Conservation (phyloP, 2,888 invertebrate genomes). For the Drepana falcataria region DNA sequence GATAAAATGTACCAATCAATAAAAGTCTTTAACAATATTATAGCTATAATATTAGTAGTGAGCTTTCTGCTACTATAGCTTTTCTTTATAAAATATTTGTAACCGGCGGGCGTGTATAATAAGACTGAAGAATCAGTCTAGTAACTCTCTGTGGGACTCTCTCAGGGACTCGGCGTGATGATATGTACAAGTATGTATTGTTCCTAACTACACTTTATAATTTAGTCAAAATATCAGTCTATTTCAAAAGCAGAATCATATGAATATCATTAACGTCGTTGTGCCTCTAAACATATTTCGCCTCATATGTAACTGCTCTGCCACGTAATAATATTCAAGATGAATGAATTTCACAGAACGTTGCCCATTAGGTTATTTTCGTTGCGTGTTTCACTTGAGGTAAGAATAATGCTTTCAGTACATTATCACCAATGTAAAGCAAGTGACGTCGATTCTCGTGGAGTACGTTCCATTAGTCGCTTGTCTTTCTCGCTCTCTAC, state of each 20-base stretch:
- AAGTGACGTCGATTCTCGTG: conserved; percentile 26
- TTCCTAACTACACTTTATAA: too few species aligned
- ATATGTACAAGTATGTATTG: too few species aligned
- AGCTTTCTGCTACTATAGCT: too few species aligned
- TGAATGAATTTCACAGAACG: conserved; percentile 16
- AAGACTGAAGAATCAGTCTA: too few species aligned
- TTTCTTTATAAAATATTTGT: too few species aligned
- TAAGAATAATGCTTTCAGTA: conserved; percentile 12
- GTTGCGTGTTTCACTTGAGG: conserved; percentile 11
- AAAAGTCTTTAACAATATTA: too few species aligned
- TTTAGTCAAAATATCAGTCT: background rate
- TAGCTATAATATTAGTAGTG: too few species aligned
- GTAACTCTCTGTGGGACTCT: too few species aligned
- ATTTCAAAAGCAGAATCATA: background rate
- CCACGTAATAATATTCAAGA: background rate
- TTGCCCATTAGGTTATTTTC: conserved; percentile 11
- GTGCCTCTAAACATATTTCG: background rate
- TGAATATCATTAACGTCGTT: background rate
- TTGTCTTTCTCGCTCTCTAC: conserved; percentile 34
- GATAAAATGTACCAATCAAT: too few species aligned
- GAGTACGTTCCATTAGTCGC: conserved; percentile 48
- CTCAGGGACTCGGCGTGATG: too few species aligned
- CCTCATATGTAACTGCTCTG: background rate
- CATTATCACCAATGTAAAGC: conserved; percentile 30
- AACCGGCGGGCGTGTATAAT: too few species aligned